Conservation (phyloP, 2,888 invertebrate genomes). For the Temnothorax rugatulus region DNA sequence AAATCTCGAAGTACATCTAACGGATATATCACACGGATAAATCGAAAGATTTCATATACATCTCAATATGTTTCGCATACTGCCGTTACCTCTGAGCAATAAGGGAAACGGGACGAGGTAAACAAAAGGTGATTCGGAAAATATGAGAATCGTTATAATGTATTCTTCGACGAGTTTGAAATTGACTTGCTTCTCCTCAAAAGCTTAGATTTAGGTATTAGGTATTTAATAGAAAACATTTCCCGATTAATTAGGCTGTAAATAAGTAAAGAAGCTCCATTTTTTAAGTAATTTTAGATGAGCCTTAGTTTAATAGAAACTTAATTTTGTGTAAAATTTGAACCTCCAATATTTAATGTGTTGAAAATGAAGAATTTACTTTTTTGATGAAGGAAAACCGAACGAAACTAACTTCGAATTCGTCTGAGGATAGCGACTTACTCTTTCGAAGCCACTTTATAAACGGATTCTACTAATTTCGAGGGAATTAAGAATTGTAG, state of each 20-base stretch:
- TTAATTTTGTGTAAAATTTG: conserved; percentile 25
- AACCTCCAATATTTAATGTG: conserved; percentile 6
- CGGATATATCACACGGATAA: conserved; percentile 35
- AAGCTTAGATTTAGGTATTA: conserved; percentile 19
- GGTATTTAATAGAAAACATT: conserved; percentile 14
- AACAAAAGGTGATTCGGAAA: conserved; percentile 49
- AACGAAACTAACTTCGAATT: conserved; percentile 1
- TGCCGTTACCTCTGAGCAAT: conserved; percentile 68
- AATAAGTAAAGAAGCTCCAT: conserved; percentile 9
- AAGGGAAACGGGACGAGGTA: conserved; percentile 53
- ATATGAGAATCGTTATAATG: conserved; percentile 16
- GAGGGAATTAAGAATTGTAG: conserved; percentile 76
- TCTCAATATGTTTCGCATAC: conserved; percentile 68
- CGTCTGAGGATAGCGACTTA: conserved; percentile 7
- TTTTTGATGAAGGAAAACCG: background rate
- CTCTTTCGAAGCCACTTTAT: conserved; percentile 3
- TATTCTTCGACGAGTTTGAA: conserved; percentile 33
- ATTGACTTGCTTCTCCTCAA: conserved; percentile 16
- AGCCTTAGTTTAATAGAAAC: conserved; percentile 29
- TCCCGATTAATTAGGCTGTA: conserved; percentile 13
- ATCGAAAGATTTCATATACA: conserved; percentile 54
- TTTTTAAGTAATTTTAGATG: conserved; percentile 41
- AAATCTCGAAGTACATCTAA: conserved; percentile 56
- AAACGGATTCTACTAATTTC: conserved; percentile 66
- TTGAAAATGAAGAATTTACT: conserved; percentile 10